These are phyloP conservation scores for Anguilla anguilla DNA, from an alignment of 2,797 vertebrate species.

Conservation along the genomic window DNA sequence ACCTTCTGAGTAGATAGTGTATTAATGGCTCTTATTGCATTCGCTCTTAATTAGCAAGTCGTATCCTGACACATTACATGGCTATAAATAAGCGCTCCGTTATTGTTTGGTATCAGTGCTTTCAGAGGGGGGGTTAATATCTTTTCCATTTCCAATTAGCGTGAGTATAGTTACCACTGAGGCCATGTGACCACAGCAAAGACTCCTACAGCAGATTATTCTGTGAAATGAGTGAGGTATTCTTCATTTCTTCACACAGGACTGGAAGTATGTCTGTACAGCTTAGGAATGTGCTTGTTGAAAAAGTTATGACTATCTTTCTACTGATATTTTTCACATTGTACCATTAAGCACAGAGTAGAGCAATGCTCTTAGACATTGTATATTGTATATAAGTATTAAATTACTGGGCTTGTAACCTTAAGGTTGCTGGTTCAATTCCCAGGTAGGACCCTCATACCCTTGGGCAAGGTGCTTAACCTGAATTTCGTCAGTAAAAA, in stretches of 20 bases:
- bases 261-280: background rate
- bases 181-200: constrained; percentile 42
- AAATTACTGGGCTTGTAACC: background rate
- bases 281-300: background rate
- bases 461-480: too few species aligned
- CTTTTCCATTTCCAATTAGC: constrained; percentile 57
- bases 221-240: background rate
- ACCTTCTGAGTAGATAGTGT: constrained; percentile 43
- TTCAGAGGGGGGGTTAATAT: constrained; percentile 48
- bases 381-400: background rate
- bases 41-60: constrained; percentile 58
- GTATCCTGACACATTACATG: constrained; percentile 51
- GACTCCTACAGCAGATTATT: background rate
- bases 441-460: too few species aligned
- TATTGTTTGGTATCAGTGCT: constrained; percentile 56
- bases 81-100: constrained; percentile 54
- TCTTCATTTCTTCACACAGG: background rate
- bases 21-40: constrained; percentile 52
- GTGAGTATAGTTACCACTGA: constrained; percentile 31
- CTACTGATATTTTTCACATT: background rate
- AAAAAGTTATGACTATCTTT: background rate
- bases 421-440: background rate
- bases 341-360: background rate
- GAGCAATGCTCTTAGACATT: background rate
- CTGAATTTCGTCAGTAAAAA: background rate